These are phyloP conservation scores for Pelobates fuscus DNA, from an alignment of 2,113 vertebrate species.

Conservation along the genomic window DNA sequence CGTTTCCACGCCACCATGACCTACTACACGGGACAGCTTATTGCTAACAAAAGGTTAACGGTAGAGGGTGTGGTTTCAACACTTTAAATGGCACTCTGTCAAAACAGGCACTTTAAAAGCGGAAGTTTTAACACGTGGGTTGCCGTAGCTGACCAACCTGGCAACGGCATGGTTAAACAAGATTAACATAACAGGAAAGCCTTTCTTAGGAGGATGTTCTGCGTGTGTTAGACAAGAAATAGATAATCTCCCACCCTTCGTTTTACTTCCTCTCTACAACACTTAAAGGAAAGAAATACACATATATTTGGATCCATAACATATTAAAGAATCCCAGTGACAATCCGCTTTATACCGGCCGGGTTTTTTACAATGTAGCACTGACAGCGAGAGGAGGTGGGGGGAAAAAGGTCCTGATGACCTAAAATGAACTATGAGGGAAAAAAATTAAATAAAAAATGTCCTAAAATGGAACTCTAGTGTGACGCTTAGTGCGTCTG, in stretches of 20 bases:
- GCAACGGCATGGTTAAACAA: slow-evolving; percentile 12
- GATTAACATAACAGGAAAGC: slow-evolving; percentile 20
- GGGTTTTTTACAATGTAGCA: background rate
- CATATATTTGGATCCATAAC: background rate
- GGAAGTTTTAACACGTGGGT: slow-evolving; percentile 18
- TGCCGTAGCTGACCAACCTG: background rate
- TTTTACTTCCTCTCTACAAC: background rate
- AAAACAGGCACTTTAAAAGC: slow-evolving; percentile 10
- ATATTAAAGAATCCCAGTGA: background rate
- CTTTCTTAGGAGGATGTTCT: slow-evolving; percentile 26
- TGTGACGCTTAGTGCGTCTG: background rate
- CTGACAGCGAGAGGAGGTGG: background rate
- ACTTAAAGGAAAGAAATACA: background rate
- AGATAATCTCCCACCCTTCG: background rate
- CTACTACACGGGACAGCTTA: background rate
- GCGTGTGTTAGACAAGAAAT: slow-evolving; percentile 23
- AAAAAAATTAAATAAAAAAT: slow-evolving; percentile 11
- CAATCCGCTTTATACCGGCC: background rate
- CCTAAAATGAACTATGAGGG: slow-evolving; percentile 31
- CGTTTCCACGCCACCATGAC: background rate
- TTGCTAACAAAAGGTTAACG: slow-evolving; percentile 11
- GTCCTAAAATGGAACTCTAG: slow-evolving; percentile 27
- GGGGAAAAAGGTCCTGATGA: slow-evolving; percentile 1
- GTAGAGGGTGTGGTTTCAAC: slow-evolving; percentile 3
- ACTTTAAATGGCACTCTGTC: slow-evolving; percentile 34